phyloP scores from a whole-genome alignment of 2,888 invertebrate genomes.

The Spicauda simplicius region DNA sequence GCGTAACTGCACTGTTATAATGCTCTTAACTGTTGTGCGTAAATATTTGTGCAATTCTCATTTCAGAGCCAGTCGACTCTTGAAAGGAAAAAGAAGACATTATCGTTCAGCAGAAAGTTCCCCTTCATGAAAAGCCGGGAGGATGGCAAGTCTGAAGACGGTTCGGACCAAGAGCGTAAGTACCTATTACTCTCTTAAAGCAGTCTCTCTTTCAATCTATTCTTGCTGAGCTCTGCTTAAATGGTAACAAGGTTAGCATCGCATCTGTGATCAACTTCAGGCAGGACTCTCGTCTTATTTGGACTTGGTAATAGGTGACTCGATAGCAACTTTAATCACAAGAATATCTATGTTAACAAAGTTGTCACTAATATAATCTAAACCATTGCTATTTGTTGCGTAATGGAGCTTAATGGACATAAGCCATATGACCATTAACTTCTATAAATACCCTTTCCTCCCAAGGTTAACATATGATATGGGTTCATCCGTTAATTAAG shows the following conservation, averaged over 20 bases:
- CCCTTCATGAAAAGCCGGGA: slow-evolving; percentile 99
- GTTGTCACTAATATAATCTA: slow-evolving; percentile 18
- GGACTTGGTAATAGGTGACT: neutral
- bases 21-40: no score
- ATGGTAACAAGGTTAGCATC: neutral
- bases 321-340: neutral
- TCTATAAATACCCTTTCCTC: neutral
- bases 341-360: slow-evolving; percentile 7
- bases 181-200: slow-evolving; percentile 51
- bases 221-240: neutral
- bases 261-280: neutral
- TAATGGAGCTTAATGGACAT: neutral
- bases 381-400: neutral
- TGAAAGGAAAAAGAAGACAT: slow-evolving; percentile 98
- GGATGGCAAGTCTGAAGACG: slow-evolving; percentile 96
- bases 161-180: slow-evolving; percentile 99
- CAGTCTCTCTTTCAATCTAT: no score
- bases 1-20: no score
- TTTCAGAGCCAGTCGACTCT: slow-evolving; percentile 93
- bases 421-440: neutral
- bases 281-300: neutral
- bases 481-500: no score
- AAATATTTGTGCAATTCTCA: neutral
- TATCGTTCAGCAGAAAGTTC: slow-evolving; percentile 98
- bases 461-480: no score